phyloP scores from a whole-genome alignment of 2,797 vertebrate species.

The Gadopsis marmoratus region DNA sequence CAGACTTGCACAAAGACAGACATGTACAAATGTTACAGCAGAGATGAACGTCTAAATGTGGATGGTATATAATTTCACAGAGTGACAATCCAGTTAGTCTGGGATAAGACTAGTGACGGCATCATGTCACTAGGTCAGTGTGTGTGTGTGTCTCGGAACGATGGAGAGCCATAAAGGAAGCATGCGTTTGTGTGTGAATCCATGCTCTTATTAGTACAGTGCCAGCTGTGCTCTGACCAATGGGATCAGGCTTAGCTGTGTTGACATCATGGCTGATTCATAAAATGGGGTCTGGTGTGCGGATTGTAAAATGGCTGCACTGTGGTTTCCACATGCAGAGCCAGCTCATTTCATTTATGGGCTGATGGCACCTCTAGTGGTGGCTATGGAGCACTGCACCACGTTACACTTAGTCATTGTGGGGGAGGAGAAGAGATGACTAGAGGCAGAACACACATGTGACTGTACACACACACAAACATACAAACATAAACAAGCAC shows the following conservation, averaged over 20 bases:
- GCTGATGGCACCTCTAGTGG: conserved; percentile 77
- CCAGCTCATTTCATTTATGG: conserved; percentile 75
- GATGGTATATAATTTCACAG: conserved; percentile 38
- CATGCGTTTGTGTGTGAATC: conserved; percentile 30
- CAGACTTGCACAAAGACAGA: not conserved
- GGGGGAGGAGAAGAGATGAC: conserved; percentile 13
- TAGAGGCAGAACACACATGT: conserved; percentile 46
- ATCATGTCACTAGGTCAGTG: conserved; percentile 73
- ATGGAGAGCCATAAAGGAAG: conserved; percentile 29
- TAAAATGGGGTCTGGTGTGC: conserved; percentile 92
- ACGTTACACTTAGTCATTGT: conserved; percentile 70
- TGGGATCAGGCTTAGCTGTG: conserved; percentile 58
- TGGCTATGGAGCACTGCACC: conserved; percentile 41
- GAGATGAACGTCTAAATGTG: conserved; percentile 30
- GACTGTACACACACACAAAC: conserved; percentile 28
- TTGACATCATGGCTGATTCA: conserved; percentile 82
- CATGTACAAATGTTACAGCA: not conserved
- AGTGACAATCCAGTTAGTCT: conserved; percentile 56
- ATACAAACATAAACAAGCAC: conserved; percentile 21
- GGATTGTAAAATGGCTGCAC: conserved; percentile 87
- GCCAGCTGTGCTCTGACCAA: conserved; percentile 71
- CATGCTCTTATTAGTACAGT: conserved; percentile 25
- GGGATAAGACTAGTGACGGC: conserved; percentile 45
- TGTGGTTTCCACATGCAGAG: conserved; percentile 61
- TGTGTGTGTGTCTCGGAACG: conserved; percentile 37